These are phyloP conservation scores for Etheostoma nigrum DNA, from an alignment of 2,797 vertebrate genomes.

Conservation along the genomic window DNA sequence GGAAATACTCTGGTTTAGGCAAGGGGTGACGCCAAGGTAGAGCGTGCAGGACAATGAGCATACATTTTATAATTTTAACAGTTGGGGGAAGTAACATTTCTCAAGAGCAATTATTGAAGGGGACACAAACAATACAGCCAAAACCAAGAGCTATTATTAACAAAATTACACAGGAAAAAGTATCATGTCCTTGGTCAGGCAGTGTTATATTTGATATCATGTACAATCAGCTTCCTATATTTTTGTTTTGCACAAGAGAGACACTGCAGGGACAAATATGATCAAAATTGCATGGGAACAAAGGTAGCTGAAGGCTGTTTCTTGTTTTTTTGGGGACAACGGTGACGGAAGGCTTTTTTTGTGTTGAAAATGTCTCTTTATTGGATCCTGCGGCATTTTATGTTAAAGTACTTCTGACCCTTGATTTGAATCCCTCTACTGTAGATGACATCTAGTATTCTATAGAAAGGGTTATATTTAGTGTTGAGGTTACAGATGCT, in stretches of 20 bases:
- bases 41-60: no score
- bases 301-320: slow-evolving; percentile 46
- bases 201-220: slow-evolving; percentile 18
- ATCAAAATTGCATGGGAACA: slow-evolving; percentile 43
- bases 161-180: neutral
- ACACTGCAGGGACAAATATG: slow-evolving; percentile 51
- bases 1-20: no score
- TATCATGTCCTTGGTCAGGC: neutral
- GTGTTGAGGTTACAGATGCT: slow-evolving; percentile 13
- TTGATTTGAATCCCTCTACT: slow-evolving; percentile 24
- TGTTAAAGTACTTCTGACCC: slow-evolving; percentile 19
- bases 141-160: neutral
- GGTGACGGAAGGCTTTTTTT: slow-evolving; percentile 45
- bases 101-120: no score
- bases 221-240: slow-evolving; percentile 12
- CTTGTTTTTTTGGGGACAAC: slow-evolving; percentile 26
- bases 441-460: neutral
- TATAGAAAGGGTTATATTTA: slow-evolving; percentile 17
- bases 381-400: slow-evolving; percentile 37
- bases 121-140: no score
- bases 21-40: no score
- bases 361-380: slow-evolving; percentile 30
- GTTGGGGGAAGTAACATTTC: no score
- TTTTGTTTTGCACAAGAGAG: slow-evolving; percentile 5
- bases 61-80: no score